Evolutionary conservation across 1,140 invertebrate species (phyloP), one percentile per base, ranked within the genome.

Genomic region (Trachelipus rathkii): DNA sequence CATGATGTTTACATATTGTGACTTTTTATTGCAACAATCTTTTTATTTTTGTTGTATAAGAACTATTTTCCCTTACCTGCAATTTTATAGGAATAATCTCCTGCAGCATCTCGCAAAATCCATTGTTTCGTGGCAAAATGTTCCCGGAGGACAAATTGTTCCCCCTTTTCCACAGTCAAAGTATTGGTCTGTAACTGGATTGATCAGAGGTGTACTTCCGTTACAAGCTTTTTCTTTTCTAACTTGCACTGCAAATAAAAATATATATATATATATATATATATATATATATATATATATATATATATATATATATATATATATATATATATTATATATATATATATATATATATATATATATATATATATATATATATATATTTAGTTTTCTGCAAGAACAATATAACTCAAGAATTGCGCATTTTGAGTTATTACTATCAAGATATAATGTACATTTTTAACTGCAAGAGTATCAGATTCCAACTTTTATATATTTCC

Each of bases 81-180:
- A 19, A 81, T 76, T 19, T 76, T 78, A 71, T 77, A 70, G 24
- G 79, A 78, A 60, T 76, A 74, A 44, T 81, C 79, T 44, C 76
- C 76, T 68, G 82, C 93, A 94, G 84, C 93, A 95, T 80, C 91
- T 89, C 67, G 93, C 92, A 82, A 93, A 92, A 79, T 89, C 87
- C 23, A 89, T 86, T 0, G 91, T 92, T 81, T 92, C 91, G 85
- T 95, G 93, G 84, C 93, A 95, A 83, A 93, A 95, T 83, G 89
- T 92, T 77, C 90, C 91, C 53, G 89, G 87, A 9, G 94, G 94
- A 84, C 95, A 96, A 82, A 92, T 91, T 84, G 90, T 89, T 33
- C 91, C 87, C 79, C 89, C 88, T 9, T 90, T 89, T 84, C 94
- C 96, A 85, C 93, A 90, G 82, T 92, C 90, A 83, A 95, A 93